Evolutionary conservation across 2,888 invertebrate genomes (phyloP), one percentile per base, ranked within the genome.

Genomic region (Meghimatium bilineatum): DNA sequence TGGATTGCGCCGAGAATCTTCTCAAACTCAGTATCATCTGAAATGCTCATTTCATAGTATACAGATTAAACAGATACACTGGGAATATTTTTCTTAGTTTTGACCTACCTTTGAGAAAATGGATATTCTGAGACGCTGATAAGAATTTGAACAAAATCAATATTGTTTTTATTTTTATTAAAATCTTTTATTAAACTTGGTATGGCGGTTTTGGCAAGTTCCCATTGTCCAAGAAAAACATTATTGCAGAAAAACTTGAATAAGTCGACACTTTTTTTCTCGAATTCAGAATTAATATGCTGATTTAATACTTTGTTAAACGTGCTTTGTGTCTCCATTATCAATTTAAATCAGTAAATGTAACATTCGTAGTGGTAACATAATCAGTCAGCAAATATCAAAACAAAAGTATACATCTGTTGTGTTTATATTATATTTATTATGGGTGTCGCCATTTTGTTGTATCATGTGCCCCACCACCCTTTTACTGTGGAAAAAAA

Each of bases 181-280:
- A 67, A 52, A 14, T 83, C 67, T 36, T 81, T 83, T 36, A 66
- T 71, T 34, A 86, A 76, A 34, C 66, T 72, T 23, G 74, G 38
- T 32, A 85, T 74, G 3, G 84, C 75, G 20, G 92, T 87, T 75
- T 87, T 86, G 0, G 92, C 92, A 78, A 92, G 87, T 87, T 93
- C 92, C 92, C 92, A 93, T 86, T 92, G 92, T 17, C 92, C 92
- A 66, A 92, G 85, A 79, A 89, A 90, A 36, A 93, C 77, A 88
- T 91, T 89, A 86, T 93, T 91, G 85, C 91, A 91, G 87, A 93
- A 93, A 86, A 87, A 90, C 79, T 87, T 88, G 38, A 80, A 76
- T n/a, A 84, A 66, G 29, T 84, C 80, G 0, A n/a, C 34, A 29
- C 66, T 44, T 69, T 56, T 80, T 8, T 76, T 56, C 49, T 60